Percentiles rank a stretch among this genome's conserved stretches.
These are phyloP conservation scores for Anguilla pacifica DNA, from an alignment of 2,797 vertebrate species.

Conservation along the genomic window DNA sequence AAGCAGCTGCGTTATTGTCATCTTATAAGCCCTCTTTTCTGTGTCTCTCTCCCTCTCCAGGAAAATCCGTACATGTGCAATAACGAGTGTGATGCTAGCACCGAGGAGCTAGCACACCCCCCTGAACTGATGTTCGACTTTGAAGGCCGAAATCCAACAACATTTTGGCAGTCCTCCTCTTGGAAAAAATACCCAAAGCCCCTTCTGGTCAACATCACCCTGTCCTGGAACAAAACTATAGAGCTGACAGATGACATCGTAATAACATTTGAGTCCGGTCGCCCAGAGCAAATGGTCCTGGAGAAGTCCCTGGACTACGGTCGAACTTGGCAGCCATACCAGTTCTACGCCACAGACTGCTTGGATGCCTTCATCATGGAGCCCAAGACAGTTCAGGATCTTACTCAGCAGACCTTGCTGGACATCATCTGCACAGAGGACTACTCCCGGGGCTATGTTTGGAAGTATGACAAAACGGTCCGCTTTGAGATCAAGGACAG, in stretches of 20 bases:
- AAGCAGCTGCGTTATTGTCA: conserved; percentile 23
- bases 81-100: conserved; percentile 93
- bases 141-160: conserved; percentile 94
- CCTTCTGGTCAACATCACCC: conserved; percentile 92
- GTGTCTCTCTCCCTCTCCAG: conserved; percentile 60
- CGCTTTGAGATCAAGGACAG: conserved; percentile 98
- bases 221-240: conserved; percentile 98
- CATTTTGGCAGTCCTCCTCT: conserved; percentile 96
- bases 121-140: conserved; percentile 95
- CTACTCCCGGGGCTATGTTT: conserved; percentile 92
- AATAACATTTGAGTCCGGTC: conserved; percentile 94
- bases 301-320: conserved; percentile 97
- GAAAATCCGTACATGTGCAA: conserved; percentile 99
- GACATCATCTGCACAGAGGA: conserved; percentile 99
- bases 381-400: conserved; percentile 90
- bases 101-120: conserved; percentile 92
- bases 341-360: conserved; percentile 97
- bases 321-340: conserved; percentile 94
- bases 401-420: conserved; percentile 89
- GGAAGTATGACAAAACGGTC: conserved; percentile 94
- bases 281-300: conserved; percentile 96
- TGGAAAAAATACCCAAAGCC: conserved; percentile 94
- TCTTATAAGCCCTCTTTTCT: conserved; percentile 9
- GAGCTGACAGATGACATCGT: conserved; percentile 97
- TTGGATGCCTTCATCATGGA: conserved; percentile 98